Evolutionary conservation across 2,797 vertebrate species (phyloP).

Genomic region (Gymnothorax javanicus): DNA sequence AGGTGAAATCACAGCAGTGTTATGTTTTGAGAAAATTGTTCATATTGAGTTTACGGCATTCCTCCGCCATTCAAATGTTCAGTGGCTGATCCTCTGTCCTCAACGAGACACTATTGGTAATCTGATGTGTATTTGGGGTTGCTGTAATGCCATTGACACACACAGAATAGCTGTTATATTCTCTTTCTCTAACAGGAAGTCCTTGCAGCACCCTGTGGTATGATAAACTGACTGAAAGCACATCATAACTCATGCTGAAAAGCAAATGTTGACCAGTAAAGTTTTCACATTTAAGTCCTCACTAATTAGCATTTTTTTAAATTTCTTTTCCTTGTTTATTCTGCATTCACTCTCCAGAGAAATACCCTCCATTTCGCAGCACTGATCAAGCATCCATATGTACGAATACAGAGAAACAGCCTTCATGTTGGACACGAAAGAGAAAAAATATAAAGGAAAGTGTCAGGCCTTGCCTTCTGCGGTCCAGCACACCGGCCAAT

Average conservation of each 20-base stretch:
- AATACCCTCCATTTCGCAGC: background rate
- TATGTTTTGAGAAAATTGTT: background rate
- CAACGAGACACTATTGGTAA: background rate
- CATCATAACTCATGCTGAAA: constrained; percentile 9
- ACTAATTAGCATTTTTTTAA: constrained; percentile 8
- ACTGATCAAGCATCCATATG: background rate
- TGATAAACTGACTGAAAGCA: constrained; percentile 1
- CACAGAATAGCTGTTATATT: constrained; percentile 6
- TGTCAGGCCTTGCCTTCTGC: too few relatives aligned
- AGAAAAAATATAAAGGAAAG: too few relatives aligned
- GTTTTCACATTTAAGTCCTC: background rate
- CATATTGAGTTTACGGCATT: background rate
- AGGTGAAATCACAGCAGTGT: background rate
- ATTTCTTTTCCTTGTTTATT: background rate
- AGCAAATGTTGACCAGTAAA: background rate
- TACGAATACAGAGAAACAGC: background rate
- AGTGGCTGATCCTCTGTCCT: background rate
- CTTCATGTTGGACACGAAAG: background rate
- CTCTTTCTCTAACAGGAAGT: constrained; percentile 7
- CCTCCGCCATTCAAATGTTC: background rate
- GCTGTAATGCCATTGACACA: background rate
- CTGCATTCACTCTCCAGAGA: background rate
- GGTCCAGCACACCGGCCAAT: too few relatives aligned
- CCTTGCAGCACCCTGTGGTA: background rate
- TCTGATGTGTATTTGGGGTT: background rate